Evolutionary conservation across 2,113 vertebrate genomes (phyloP), one percentile per base, ranked within the genome.

Genomic region (Calidris pygmaea): DNA sequence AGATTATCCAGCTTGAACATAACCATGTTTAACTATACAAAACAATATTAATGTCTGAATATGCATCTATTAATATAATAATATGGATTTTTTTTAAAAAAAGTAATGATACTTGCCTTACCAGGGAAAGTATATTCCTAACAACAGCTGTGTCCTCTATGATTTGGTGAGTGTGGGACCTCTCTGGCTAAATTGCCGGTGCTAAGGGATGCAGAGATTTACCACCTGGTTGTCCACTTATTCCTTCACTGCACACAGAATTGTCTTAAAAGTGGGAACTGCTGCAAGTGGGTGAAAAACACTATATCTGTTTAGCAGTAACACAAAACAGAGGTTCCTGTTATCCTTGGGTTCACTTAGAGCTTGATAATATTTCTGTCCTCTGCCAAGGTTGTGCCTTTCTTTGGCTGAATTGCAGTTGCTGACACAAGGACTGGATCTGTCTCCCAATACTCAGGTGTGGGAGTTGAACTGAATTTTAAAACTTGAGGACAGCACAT

Each of bases 31-130:
- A 63, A 60, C 45, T 66, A 91, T 37, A 59, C 21, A 22, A 81
- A 94, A 85, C 16, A 45, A 81, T 70, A 35, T 23, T 2, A 14
- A 11, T 29, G 37, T 63, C 62, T 68, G 56, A 70, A 39, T 63
- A 55, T 83, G 26, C 32, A 55, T 67, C 43, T 80, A 9, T 55
- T 12, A 12, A 24, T 15, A 7, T 55, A 35, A 50, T 74, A 50
- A n/a, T 53, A n/a, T 1, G 12, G 10, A 32, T 5, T 6, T 21
- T 47, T 45, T 19, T 11, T 0, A n/a, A 47, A 50, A 50, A 23
- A 19, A 23, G 27, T 35, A 39, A 30, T 30, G 43, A 11, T 23
- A 1, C 19, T 2, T 59, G 43, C 70, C 41, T 77, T 87, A 37
- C 29, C 32, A 24, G 30, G 39, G 47, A 43, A 50, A 48, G 26